Percentiles rank a stretch among this genome's conserved stretches.
Conservation (phyloP, 2,113 vertebrate species). For the Dipodomys spectabilis region DNA sequence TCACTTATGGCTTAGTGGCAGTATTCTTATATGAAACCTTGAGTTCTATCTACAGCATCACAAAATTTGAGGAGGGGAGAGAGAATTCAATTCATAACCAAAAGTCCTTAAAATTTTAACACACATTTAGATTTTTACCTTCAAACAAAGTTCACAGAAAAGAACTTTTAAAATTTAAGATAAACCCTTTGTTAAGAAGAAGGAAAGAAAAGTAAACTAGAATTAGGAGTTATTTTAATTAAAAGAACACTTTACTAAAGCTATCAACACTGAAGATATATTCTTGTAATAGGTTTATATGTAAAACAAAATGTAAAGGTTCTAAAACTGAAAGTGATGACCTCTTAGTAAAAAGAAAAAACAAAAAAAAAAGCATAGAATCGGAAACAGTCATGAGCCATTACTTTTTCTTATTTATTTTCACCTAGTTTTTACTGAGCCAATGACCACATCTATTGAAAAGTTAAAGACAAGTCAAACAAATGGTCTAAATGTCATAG, state of each 20-base stretch:
- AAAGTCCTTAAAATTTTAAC: not conserved
- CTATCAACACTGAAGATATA: slow-evolving; percentile 13
- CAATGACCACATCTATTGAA: not conserved
- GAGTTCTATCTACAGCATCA: not conserved
- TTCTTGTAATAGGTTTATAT: not conserved
- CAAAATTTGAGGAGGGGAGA: not conserved
- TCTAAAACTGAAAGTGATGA: slow-evolving; percentile 39
- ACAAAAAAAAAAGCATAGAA: not conserved
- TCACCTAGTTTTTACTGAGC: slow-evolving; percentile 17
- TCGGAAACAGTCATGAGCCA: not conserved
- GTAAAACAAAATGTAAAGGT: slow-evolving; percentile 23
- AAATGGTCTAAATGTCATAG: slow-evolving; percentile 13
- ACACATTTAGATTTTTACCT: slow-evolving; percentile 46
- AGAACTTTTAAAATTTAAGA: slow-evolving; percentile 14
- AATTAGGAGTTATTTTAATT: not conserved
- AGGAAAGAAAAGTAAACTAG: not conserved
- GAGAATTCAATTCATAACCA: not conserved
- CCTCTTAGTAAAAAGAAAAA: slow-evolving; percentile 29
- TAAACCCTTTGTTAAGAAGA: not conserved
- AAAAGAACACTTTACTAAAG: slow-evolving; percentile 38
- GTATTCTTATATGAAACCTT: no score
- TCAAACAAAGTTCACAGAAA: slow-evolving; percentile 42
- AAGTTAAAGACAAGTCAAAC: slow-evolving; percentile 40
- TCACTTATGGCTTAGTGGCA: not conserved
- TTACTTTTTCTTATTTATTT: slow-evolving; percentile 39